Conservation (phyloP, 2,113 vertebrate species). For the Malurus alboscapulatus region DNA sequence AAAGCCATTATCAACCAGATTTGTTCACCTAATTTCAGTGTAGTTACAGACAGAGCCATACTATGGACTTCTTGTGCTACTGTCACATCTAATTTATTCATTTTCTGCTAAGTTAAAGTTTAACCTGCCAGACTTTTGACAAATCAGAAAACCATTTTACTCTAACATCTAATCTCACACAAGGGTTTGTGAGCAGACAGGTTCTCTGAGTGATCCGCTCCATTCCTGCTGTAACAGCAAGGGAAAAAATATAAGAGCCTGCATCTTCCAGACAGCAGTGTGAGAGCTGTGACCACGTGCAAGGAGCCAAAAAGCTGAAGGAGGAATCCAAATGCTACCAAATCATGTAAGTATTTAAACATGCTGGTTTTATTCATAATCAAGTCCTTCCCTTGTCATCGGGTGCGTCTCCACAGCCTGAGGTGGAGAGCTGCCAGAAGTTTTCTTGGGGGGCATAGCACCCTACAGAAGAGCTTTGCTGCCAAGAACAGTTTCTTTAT, state of each 20-base stretch:
- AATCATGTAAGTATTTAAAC: not conserved
- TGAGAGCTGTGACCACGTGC: not conserved
- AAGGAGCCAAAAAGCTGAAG: not conserved
- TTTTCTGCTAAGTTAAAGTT: not conserved
- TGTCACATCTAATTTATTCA: not conserved
- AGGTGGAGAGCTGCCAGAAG: not conserved
- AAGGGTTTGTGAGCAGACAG: not conserved
- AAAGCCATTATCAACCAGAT: conserved; percentile 20
- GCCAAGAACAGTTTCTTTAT: not conserved
- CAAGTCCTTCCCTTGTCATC: not conserved
- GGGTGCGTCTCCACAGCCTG: rapidly evolving
- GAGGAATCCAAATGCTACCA: not conserved
- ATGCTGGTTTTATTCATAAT: not conserved
- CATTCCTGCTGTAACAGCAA: not conserved
- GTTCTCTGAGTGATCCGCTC: not conserved
- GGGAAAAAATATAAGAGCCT: rapidly evolving
- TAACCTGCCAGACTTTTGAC: not conserved
- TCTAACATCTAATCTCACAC: not conserved
- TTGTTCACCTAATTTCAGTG: conserved; percentile 35
- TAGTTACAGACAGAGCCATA: not conserved
- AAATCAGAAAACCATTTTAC: conserved; percentile 5
- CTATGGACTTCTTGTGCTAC: not conserved
- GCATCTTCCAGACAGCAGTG: not conserved
- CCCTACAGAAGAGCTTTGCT: not conserved
- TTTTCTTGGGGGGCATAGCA: not conserved